phyloP scores from a whole-genome alignment of 2,797 vertebrate species.

The Uromys caudimaculatus region DNA sequence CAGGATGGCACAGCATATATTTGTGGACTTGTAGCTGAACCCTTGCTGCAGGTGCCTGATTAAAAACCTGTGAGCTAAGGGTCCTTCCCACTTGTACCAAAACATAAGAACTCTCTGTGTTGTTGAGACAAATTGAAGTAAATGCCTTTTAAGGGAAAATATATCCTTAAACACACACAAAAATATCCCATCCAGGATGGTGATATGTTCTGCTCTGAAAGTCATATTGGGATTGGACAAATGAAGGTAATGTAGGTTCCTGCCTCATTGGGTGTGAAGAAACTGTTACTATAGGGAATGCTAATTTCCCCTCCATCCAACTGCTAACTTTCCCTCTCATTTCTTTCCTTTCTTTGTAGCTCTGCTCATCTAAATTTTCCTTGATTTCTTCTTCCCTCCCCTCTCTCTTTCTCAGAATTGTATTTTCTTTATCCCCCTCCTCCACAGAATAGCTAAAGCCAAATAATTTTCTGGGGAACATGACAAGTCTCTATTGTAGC shows the following conservation, averaged over 20 bases:
- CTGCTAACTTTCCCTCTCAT: no score
- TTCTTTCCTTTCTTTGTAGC: neutral
- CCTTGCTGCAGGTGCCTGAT: neutral
- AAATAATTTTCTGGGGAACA: neutral
- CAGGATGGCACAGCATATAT: neutral
- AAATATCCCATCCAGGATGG: neutral
- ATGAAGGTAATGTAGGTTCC: neutral
- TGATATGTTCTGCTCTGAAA: neutral
- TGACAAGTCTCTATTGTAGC: neutral
- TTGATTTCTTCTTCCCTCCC: fast-evolving
- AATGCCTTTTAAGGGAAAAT: neutral
- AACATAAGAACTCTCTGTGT: neutral
- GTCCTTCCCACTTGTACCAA: neutral
- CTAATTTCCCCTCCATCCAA: neutral
- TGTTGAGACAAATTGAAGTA: neutral
- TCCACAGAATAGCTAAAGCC: neutral
- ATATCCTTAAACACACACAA: neutral
- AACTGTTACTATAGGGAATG: neutral
- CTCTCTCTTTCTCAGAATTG: neutral
- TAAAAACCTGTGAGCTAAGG: neutral
- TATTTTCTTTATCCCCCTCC: neutral
- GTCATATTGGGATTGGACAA: neutral
- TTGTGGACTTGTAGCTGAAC: neutral
- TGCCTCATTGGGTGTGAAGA: neutral
- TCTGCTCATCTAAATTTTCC: neutral